Conservation (phyloP, 2,113 vertebrate species). For the Ceyx melanurus region DNA sequence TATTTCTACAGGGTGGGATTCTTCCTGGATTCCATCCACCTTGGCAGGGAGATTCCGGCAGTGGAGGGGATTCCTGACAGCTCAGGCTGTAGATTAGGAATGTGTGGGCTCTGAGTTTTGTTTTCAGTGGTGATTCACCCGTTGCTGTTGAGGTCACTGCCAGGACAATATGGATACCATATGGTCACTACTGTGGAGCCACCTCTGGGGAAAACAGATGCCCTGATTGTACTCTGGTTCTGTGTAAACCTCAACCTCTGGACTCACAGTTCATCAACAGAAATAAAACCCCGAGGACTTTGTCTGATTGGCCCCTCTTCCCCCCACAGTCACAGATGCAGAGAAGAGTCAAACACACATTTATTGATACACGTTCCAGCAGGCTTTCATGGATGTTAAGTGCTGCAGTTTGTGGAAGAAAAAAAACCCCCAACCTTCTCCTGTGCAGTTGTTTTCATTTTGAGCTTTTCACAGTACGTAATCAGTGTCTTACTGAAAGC, state of each 20-base stretch:
- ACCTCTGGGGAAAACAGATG: slow-evolving; percentile 24
- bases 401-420: not conserved
- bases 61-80: not conserved
- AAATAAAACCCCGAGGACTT: slow-evolving; percentile 55
- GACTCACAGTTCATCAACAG: slow-evolving; percentile 1
- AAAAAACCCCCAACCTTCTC: not conserved
- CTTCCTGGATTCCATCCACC: not conserved
- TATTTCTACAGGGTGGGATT: not conserved
- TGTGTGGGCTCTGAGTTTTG: not conserved
- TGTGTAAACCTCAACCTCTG: slow-evolving; percentile 33
- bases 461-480: slow-evolving; percentile 50
- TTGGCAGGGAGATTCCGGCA: not conserved
- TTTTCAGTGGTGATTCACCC: not conserved
- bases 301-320: not conserved
- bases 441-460: slow-evolving; percentile 60
- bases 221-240: slow-evolving; percentile 28
- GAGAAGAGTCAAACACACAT: slow-evolving; percentile 27
- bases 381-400: slow-evolving; percentile 50
- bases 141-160: slow-evolving; percentile 18
- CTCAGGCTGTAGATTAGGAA: not conserved
- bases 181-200: not conserved
- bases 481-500: slow-evolving; percentile 39
- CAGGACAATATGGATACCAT: not conserved
- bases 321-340: not conserved
- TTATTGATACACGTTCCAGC: slow-evolving; percentile 57